These are phyloP conservation scores for Drosophila maculinotata DNA, from an alignment of 2,888 invertebrate genomes.

Conservation along the genomic window DNA sequence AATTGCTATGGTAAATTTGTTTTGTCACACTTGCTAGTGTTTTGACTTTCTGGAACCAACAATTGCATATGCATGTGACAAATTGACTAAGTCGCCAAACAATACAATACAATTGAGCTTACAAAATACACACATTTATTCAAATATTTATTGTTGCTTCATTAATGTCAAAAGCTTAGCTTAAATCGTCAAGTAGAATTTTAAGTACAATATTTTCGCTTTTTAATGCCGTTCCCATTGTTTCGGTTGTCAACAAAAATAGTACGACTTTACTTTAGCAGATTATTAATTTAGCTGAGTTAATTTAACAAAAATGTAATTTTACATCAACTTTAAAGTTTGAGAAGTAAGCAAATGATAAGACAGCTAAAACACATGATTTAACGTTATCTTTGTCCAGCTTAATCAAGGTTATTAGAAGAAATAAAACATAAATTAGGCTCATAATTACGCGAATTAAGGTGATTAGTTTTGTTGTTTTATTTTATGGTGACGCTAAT, in stretches of 20 bases:
- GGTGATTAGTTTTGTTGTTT: not conserved
- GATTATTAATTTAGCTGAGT: not conserved
- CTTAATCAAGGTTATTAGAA: not conserved
- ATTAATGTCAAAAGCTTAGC: not conserved
- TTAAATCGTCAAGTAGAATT: not conserved
- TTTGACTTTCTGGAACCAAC: conserved; percentile 9
- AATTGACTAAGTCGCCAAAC: not conserved
- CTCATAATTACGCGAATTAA: not conserved
- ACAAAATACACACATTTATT: not conserved
- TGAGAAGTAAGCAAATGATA: too few species aligned
- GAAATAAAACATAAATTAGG: not conserved
- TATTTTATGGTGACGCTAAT: conserved; percentile 16
- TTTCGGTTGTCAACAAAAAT: not conserved
- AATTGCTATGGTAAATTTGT: conserved; percentile 26
- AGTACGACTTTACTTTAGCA: not conserved
- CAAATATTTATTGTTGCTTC: not conserved
- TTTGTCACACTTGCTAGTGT: conserved; percentile 21
- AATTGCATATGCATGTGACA: not conserved
- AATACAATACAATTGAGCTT: not conserved
- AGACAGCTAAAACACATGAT: not conserved
- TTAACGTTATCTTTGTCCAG: not conserved
- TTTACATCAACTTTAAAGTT: too few species aligned
- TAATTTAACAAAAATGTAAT: too few species aligned
- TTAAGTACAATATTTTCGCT: not conserved
- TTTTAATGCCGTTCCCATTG: not conserved